Base-by-base conservation (phyloP, 2,113 vertebrate genomes). In the Pseudopodoces humilis region DNA sequence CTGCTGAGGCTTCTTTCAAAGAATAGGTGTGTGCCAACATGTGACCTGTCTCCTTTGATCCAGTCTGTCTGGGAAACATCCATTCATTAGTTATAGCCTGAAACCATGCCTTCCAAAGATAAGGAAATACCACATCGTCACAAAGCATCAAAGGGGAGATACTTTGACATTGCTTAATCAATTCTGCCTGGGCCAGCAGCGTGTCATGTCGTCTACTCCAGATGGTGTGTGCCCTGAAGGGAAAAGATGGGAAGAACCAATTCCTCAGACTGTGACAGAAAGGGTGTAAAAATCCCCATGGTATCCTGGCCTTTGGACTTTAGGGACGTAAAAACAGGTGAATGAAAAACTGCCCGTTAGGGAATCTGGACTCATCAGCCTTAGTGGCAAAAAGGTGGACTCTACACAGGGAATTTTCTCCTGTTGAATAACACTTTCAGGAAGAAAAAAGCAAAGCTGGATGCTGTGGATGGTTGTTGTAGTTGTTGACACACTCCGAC, bases 221-320 rank as follows among this genome's bases (percentile, higher is more conserved):
- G 20, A 52, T 39, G 39, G 7, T 52, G 21, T 23, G 30, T 39
- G 13, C n/a, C 27, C 30, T 10, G 33, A 25, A 79, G 14, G 75
- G 10, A 37, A 82, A 71, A 82, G 15, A 55, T 3, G 31, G 46
- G 25, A 86, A 89, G 49, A 86, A n/a, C 0, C 4, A 8, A 8
- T 56, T 65, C 28, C 31, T 81, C 20, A 39, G 35, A 27, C 6
- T 69, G 10, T 70, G 52, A 77, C 63, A 78, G 43, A 53, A 82
- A 49, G 9, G 7, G 8, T 33, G 17, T 46, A 44, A 67, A 74
- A 88, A 88, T 17, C 0, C 0, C 10, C 10, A 14, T 2, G 3
- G 1, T 23, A 12, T 20, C 19, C 37, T 65, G 17, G 5, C 13
- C 41, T 86, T 88, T 65, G 41, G 28, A 23, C 10, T 78, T 59